phyloP scores from a whole-genome alignment of 2,797 vertebrate genomes.

The Silurus aristotelis region DNA sequence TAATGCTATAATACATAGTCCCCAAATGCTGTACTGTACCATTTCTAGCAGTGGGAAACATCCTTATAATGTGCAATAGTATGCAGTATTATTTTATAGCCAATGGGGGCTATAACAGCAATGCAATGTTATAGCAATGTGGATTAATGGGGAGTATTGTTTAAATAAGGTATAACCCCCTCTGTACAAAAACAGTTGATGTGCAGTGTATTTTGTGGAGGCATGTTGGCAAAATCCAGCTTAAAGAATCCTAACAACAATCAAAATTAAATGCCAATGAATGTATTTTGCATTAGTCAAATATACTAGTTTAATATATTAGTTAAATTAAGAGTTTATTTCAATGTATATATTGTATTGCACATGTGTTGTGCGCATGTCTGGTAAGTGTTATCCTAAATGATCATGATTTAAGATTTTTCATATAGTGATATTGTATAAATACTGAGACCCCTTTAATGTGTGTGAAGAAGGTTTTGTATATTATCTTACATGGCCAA shows the following conservation, averaged over 20 bases:
- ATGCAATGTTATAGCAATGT: neutral
- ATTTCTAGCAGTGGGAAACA: neutral
- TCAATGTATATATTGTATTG: neutral
- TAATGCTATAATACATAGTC: slow-evolving; percentile 14
- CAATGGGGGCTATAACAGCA: neutral
- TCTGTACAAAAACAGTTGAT: neutral
- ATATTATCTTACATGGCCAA: neutral
- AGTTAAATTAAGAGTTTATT: too few species aligned
- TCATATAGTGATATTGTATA: neutral
- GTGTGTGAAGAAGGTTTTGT: neutral
- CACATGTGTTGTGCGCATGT: neutral
- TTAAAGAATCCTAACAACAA: neutral
- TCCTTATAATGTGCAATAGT: neutral
- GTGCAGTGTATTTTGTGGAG: neutral
- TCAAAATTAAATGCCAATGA: neutral
- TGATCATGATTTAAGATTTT: neutral
- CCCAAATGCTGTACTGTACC: neutral
- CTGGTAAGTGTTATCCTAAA: neutral
- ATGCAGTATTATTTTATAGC: neutral
- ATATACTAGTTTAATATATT: too few species aligned
- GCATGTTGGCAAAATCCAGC: neutral
- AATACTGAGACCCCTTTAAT: neutral
- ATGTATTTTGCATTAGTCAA: neutral
- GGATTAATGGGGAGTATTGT: neutral
- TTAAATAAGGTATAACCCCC: neutral